These are phyloP conservation scores for Neomonachus schauinslandi DNA, from an alignment of 2,113 vertebrate species.

Conservation along the genomic window DNA sequence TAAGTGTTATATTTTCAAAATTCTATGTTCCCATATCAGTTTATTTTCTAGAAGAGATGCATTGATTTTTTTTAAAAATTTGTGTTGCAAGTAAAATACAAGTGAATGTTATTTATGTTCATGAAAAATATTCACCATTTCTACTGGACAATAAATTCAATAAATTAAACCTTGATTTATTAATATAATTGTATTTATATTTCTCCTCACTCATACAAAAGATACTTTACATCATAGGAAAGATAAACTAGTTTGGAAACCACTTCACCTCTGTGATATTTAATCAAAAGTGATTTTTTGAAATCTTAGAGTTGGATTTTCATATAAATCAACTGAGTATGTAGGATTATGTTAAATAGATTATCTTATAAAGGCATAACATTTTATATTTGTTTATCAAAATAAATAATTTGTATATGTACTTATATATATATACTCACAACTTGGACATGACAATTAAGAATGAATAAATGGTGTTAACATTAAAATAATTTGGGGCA, in stretches of 20 bases:
- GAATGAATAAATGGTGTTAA: slow-evolving; percentile 5
- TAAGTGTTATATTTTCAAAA: background rate
- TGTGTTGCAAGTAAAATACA: background rate
- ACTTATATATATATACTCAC: background rate
- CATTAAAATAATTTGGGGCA: slow-evolving; percentile 36
- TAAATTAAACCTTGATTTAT: background rate
- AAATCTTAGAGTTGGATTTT: background rate
- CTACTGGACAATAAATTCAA: background rate
- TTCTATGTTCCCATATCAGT: background rate
- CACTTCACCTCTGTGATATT: background rate
- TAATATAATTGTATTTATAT: background rate
- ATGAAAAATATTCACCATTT: background rate
- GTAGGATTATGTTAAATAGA: background rate
- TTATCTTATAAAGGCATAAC: background rate
- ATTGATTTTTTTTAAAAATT: background rate
- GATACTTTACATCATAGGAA: background rate
- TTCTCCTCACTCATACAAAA: background rate
- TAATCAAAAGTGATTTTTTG: background rate
- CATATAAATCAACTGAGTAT: background rate
- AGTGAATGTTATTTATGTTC: background rate
- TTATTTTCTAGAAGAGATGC: background rate
- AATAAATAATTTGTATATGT: background rate
- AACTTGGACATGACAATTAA: background rate
- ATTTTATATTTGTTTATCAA: background rate
- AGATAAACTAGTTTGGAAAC: slow-evolving; percentile 10